phyloP scores from a whole-genome alignment of 2,113 vertebrate genomes.

The Arothron firmamentum region DNA sequence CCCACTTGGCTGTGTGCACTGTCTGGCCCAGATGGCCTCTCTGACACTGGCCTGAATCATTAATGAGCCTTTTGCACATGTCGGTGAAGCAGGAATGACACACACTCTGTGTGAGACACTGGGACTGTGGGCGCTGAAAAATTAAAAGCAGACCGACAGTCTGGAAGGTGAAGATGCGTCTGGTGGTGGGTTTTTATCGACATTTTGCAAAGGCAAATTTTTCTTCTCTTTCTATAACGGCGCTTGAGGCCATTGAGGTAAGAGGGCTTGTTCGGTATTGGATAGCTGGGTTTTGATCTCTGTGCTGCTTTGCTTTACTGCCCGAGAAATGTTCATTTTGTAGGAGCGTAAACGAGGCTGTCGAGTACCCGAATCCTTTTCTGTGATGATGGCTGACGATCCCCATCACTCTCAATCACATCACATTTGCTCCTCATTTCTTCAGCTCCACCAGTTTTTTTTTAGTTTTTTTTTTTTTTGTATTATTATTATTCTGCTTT shows the following conservation, averaged over 20 bases:
- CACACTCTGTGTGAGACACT: constrained; percentile 27
- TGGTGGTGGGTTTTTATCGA: constrained; percentile 54
- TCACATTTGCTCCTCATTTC: constrained; percentile 26
- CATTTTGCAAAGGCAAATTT: constrained; percentile 49
- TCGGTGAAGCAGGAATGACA: constrained; percentile 54
- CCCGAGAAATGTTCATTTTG: constrained; percentile 6
- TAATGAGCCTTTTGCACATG: constrained; percentile 64
- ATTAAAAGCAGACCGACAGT: constrained; percentile 40
- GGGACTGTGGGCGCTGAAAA: constrained; percentile 35
- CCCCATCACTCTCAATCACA: constrained; percentile 24
- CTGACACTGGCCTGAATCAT: constrained; percentile 66
- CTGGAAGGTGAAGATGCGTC: constrained; percentile 61
- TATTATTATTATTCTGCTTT: constrained; percentile 59
- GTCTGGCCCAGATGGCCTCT: constrained; percentile 44
- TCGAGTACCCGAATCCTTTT: constrained; percentile 20
- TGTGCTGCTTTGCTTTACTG: constrained; percentile 11
- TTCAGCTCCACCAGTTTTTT: constrained; percentile 16
- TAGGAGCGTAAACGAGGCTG: neutral
- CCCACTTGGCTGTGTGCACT: constrained; percentile 27
- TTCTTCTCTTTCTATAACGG: constrained; percentile 31
- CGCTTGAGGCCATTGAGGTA: constrained; percentile 37
- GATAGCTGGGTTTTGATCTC: neutral
- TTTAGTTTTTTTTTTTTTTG: constrained; percentile 45
- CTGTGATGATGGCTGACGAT: constrained; percentile 32
- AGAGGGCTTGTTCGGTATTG: constrained; percentile 1